Evolutionary conservation across 1,140 invertebrate genomes (phyloP).

Genomic region (Periplaneta americana): DNA sequence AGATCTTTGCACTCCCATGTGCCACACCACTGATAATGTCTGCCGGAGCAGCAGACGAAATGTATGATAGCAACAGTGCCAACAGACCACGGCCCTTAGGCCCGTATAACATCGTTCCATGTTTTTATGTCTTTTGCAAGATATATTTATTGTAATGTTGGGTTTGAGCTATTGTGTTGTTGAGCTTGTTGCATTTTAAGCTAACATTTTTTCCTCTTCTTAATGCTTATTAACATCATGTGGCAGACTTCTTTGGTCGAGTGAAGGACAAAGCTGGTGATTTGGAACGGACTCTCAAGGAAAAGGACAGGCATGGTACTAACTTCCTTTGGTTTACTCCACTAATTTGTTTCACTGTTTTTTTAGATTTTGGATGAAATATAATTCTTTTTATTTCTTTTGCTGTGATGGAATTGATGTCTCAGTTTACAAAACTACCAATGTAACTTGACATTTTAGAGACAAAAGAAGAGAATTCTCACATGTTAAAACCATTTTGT

Average conservation of each 20-base stretch:
- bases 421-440: too few relatives aligned
- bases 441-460: too few relatives aligned
- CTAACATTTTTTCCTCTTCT: constrained; percentile 19
- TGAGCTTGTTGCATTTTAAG: constrained; percentile 15
- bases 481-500: too few relatives aligned
- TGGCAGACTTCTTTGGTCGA: constrained; percentile 82
- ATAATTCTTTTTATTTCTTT: not conserved
- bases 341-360: not conserved
- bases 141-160: not conserved
- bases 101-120: too few relatives aligned
- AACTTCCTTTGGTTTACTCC: not conserved
- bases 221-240: constrained; percentile 19
- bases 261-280: constrained; percentile 90
- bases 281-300: constrained; percentile 83
- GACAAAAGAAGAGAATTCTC: too few relatives aligned
- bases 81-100: too few relatives aligned
- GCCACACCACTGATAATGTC: too few relatives aligned
- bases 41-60: too few relatives aligned
- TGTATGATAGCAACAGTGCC: too few relatives aligned
- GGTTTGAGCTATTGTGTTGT: too few relatives aligned
- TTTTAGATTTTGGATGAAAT: not conserved
- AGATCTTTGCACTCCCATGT: too few relatives aligned
- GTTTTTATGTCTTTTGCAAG: too few relatives aligned
- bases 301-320: constrained; percentile 86
- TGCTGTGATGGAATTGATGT: not conserved